Evolutionary conservation across 2,113 vertebrate species (phyloP), one percentile per base, ranked within the genome.

Genomic region (Hystrix cristata): DNA sequence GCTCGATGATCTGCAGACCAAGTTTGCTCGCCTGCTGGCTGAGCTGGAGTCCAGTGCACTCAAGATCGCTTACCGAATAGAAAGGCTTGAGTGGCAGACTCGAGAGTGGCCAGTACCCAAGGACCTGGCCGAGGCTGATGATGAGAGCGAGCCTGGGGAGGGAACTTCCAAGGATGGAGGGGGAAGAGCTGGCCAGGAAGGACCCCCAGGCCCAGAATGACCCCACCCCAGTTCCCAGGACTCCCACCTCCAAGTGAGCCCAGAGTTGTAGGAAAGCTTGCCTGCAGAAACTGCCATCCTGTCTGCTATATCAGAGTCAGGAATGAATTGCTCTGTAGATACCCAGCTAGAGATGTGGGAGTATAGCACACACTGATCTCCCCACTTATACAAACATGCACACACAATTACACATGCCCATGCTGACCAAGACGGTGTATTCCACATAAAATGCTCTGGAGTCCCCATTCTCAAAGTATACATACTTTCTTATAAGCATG

Each of bases 11-110:
- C 98, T 99, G 79, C 99, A 99, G 97, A 99, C 98, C 2, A 99
- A 98, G 95, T 98, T 99, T 2, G 99, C 99, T 25, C 98, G 99
- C 1, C 98, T 99, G 1, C 98, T 99, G 98, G 98, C 99, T 0
- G 99, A 99, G 96, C 97, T 99, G 82, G 99, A 99, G 97, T 99
- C 99, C 51, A 98, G 98, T 0, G 98, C 98, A 51, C 89, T 97
- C 83, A 99, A 99, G 97, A 98, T 99, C 85, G 98, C 98, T 57
- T 97, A 98, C 90, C 99, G 99, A 1, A 90, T 99, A 16, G 98
- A 98, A 87, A 96, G 97, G 76, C 97, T 99, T 19, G 99, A 99
- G 97, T 71, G 98, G 97, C 98, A 98, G 96, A 98, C 98, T 0
- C 98, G 97, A 46, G 97, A 95, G 5, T 87, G 98, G 97, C 97